Evolutionary conservation across 2,113 vertebrate genomes (phyloP).

Genomic region (Bombycilla garrulus): DNA sequence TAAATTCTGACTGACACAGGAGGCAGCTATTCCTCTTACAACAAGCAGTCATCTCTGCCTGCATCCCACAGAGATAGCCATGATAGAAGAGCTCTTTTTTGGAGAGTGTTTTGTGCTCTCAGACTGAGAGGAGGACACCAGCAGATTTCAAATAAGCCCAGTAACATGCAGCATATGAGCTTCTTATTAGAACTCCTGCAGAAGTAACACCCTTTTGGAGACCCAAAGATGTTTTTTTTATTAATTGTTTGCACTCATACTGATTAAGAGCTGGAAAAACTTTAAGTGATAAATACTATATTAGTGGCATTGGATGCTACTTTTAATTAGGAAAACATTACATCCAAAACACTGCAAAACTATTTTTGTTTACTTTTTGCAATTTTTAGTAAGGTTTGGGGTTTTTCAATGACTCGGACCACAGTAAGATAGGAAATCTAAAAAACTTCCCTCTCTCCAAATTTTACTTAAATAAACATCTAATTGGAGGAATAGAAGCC

Average conservation of each 20-base stretch:
- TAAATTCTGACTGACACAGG: neutral
- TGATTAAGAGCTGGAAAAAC: neutral
- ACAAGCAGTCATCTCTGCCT: neutral
- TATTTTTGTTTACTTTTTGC: neutral
- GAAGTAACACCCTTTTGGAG: neutral
- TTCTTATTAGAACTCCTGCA: neutral
- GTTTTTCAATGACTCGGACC: neutral
- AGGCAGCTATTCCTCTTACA: neutral
- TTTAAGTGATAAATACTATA: neutral
- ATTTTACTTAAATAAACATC: neutral
- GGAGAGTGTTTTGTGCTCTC: neutral
- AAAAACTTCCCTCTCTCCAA: neutral
- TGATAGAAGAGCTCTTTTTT: neutral
- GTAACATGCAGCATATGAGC: neutral
- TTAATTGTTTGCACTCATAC: accelerated
- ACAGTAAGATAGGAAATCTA: neutral
- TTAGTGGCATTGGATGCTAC: neutral
- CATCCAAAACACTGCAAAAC: neutral
- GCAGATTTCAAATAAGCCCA: neutral
- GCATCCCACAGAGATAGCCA: neutral
- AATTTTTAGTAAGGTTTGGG: neutral
- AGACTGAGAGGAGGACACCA: neutral
- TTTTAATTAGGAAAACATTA: neutral
- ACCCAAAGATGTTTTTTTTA: neutral
- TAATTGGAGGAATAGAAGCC: neutral